Base-by-base conservation (phyloP, 2,888 invertebrate species). In the Eupithecia subumbrata region DNA sequence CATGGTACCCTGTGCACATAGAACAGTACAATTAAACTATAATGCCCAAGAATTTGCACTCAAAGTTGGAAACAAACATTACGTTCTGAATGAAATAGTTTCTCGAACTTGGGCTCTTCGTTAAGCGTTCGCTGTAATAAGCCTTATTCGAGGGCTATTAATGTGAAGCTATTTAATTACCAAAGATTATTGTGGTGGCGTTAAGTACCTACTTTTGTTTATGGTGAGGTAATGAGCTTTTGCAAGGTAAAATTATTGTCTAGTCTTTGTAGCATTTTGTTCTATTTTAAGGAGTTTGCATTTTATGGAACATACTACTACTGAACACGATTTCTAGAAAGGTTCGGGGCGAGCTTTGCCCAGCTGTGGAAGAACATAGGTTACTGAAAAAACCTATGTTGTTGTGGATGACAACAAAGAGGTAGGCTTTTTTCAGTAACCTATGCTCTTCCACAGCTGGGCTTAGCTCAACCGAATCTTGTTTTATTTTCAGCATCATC, bases 51-150 rank as follows among this genome's bases (percentile, higher is more conserved):
- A 85, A 87, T 87, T 85, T 81, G 83, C 81, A 79, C 80, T 78
- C 80, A 76, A 84, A 88, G 82, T 87, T 88, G 56, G 80, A 77
- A 85, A 85, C 85, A 83, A 85, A 86, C 85, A 84, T 84, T 84
- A 84, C 82, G 79, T 82, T 83, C 79, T 81, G 84, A 86, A 87
- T 85, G 86, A 85, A 89, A 89, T 89, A 88, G 88, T 89, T 89
- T 84, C 80, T 80, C 77, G 74, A 82, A 85, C 82, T 84, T 84
- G 30, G 73, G 78, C 84, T 85, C 83, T 87, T 86, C 81, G 86
- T 85, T 84, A 85, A 84, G 82, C 82, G 82, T 80, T 84, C 79
- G 79, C 81, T 82, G 83, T 85, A 87, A 86, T 85, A 85, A 85
- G 83, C 86, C 83, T 83, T 82, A 85, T 86, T 85, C 81, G 76